Conservation (phyloP, 2,797 vertebrate genomes). For the Lagocephalus sceleratus region DNA sequence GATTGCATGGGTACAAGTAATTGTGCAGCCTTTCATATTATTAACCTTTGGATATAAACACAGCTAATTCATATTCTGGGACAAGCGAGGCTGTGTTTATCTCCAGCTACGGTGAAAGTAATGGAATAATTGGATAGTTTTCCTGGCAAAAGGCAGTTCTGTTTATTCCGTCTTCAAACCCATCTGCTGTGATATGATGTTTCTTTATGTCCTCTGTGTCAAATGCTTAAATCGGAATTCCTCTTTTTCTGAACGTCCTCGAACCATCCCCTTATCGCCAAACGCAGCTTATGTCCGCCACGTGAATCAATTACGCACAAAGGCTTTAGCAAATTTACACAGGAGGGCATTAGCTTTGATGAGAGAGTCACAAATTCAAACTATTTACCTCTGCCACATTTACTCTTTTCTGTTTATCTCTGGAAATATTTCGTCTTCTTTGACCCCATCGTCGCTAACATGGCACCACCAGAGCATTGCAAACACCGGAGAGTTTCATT, state of each 20-base stretch:
- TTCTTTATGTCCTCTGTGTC: constrained; percentile 54
- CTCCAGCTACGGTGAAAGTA: constrained; percentile 18
- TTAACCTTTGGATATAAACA: constrained; percentile 59
- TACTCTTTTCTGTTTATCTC: constrained; percentile 60
- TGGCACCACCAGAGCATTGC: constrained; percentile 47
- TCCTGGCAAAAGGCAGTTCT: constrained; percentile 36
- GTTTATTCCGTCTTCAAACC: constrained; percentile 48
- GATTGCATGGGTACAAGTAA: constrained; percentile 41
- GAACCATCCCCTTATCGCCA: constrained; percentile 62
- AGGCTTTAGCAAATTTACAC: constrained; percentile 66
- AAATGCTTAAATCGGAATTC: constrained; percentile 48
- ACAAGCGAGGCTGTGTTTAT: constrained; percentile 39
- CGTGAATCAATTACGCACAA: constrained; percentile 67
- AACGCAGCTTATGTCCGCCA: constrained; percentile 58
- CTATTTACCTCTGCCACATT: constrained; percentile 61
- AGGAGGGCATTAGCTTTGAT: constrained; percentile 59
- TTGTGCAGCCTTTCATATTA: constrained; percentile 52
- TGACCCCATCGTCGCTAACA: constrained; percentile 22
- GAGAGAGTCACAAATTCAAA: constrained; percentile 51
- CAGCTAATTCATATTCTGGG: constrained; percentile 59
- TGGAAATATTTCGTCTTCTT: constrained; percentile 43
- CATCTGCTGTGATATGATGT: constrained; percentile 42
- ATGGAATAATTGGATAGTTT: constrained; percentile 46
- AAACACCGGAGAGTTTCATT: constrained; percentile 63
- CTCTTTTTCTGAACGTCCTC: constrained; percentile 50